A percentile compares a stretch with the other conserved stretches of the same genome.
phyloP scores from a whole-genome alignment of 2,888 invertebrate species.

The Idaea aversata region DNA sequence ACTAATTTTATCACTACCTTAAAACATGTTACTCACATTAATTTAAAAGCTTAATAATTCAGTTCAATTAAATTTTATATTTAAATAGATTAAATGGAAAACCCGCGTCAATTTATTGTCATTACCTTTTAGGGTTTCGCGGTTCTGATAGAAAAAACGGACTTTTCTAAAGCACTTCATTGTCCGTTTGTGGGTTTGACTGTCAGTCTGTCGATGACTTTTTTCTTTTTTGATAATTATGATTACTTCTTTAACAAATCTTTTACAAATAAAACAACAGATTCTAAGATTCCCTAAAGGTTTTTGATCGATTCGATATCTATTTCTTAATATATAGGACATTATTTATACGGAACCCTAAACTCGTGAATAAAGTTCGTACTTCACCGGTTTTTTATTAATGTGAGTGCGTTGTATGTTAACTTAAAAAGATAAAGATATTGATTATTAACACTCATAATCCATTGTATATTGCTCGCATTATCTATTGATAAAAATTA shows the following conservation, averaged over 20 bases:
- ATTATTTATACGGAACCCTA: not conserved
- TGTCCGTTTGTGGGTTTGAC: not conserved
- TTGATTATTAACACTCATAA: conserved; percentile 48
- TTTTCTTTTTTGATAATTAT: not conserved
- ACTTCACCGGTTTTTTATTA: not conserved
- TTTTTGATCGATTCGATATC: too few relatives aligned
- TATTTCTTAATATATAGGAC: too few relatives aligned
- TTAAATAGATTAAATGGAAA: not conserved
- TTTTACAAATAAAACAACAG: too few relatives aligned
- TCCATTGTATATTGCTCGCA: conserved; percentile 59
- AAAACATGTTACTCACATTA: not conserved
- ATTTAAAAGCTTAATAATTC: not conserved
- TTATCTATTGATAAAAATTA: conserved; percentile 48
- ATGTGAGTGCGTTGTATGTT: conserved; percentile 1
- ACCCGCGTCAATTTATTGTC: not conserved
- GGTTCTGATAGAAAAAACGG: not conserved
- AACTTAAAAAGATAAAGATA: not conserved
- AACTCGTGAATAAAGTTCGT: not conserved
- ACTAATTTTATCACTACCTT: not conserved
- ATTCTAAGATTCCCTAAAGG: too few relatives aligned
- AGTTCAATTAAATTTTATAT: not conserved
- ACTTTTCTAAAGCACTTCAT: not conserved
- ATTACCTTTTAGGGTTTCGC: not conserved
- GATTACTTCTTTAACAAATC: too few relatives aligned
- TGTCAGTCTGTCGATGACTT: not conserved